Conservation (phyloP, 2,113 vertebrate species). For the Cyphotilapia sp. region DNA sequence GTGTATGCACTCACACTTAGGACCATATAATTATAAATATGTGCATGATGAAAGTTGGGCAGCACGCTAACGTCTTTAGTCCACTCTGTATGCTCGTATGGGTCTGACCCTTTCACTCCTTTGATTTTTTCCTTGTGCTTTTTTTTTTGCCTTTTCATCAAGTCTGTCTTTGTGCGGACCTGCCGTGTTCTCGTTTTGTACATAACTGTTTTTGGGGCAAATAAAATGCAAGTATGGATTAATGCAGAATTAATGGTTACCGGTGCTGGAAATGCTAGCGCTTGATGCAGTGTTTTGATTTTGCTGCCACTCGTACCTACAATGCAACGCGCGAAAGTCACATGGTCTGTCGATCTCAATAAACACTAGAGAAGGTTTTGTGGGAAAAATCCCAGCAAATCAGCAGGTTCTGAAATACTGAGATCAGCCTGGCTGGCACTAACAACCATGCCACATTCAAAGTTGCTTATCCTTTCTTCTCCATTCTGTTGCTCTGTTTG, state of each 20-base stretch:
- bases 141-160: too few species aligned
- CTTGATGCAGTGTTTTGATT: neutral
- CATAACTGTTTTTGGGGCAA: too few species aligned
- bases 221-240: too few species aligned
- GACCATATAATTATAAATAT: too few species aligned
- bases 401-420: neutral
- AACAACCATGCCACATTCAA: neutral
- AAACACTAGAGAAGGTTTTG: neutral
- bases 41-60: too few species aligned
- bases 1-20: too few species aligned
- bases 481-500: neutral
- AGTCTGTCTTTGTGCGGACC: too few species aligned
- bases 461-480: neutral
- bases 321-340: neutral
- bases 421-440: neutral
- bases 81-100: too few species aligned
- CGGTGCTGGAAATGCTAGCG: neutral
- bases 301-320: neutral
- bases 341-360: rapidly evolving
- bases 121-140: too few species aligned
- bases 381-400: rapidly evolving
- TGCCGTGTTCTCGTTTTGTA: too few species aligned
- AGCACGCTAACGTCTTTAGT: rapidly evolving
- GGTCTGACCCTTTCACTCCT: too few species aligned
- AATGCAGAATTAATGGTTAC: neutral